A percentile compares a stretch with the other conserved stretches of the same genome.
Evolutionary conservation across 2,113 vertebrate species (phyloP).

Genomic region (Ariopsis seemanni): DNA sequence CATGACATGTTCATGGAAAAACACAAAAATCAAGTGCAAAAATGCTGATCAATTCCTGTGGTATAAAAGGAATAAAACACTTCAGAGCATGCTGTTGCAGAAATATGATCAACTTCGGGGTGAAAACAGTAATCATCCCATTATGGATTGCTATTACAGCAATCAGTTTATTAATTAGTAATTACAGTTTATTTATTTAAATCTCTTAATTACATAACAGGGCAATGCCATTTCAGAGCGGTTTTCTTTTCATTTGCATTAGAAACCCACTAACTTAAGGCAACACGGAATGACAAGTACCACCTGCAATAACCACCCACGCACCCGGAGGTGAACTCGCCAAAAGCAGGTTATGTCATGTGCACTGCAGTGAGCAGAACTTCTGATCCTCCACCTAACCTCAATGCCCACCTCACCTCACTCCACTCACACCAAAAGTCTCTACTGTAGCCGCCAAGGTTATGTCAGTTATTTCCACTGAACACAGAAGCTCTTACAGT

Average conservation of each 20-base stretch:
- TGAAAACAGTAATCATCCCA: not conserved
- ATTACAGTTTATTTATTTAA: not conserved
- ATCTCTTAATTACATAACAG: not conserved
- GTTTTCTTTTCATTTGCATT: not conserved
- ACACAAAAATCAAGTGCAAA: no score
- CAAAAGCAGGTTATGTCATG: not conserved
- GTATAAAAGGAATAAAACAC: not conserved
- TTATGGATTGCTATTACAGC: not conserved
- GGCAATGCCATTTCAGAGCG: no score
- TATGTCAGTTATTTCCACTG: constrained; percentile 5
- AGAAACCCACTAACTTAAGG: not conserved
- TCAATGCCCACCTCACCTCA: not conserved
- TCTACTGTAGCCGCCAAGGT: constrained; percentile 1
- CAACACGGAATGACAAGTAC: not conserved
- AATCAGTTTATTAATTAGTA: no score
- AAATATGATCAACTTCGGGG: no score
- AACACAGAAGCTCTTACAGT: constrained; percentile 44
- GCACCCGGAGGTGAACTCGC: not conserved
- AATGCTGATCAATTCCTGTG: no score
- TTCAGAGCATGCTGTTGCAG: no score
- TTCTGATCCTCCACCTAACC: not conserved
- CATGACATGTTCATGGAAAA: no score
- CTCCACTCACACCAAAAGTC: constrained; percentile 40
- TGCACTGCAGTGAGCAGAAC: not conserved
- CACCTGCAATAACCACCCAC: not conserved